Percentiles rank a stretch among this genome's conserved stretches.
Evolutionary conservation across 2,888 invertebrate species (phyloP).

Genomic region (Apotomis capreana): DNA sequence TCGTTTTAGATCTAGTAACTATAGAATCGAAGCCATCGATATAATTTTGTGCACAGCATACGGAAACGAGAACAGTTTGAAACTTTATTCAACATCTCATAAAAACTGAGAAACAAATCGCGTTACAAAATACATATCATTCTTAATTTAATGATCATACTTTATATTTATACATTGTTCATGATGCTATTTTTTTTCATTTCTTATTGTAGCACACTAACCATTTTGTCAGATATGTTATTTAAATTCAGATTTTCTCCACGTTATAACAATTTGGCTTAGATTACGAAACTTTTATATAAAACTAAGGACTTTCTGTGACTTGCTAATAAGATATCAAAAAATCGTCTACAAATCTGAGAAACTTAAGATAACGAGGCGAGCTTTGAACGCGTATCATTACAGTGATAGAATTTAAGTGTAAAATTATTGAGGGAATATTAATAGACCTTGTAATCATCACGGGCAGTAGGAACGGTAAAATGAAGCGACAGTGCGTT

Average conservation of each 20-base stretch:
- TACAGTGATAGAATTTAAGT: not conserved
- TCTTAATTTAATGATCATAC: constrained; percentile 79
- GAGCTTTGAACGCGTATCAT: constrained; percentile 25
- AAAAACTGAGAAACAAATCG: constrained; percentile 79
- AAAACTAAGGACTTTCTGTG: constrained; percentile 65
- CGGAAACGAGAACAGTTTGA: constrained; percentile 71
- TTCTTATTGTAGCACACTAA: constrained; percentile 83
- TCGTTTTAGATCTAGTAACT: constrained; percentile 67
- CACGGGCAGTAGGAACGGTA: not conserved
- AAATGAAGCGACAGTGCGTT: constrained; percentile 23
- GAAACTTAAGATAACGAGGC: constrained; percentile 43
- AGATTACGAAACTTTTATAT: constrained; percentile 68
- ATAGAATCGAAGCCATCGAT: constrained; percentile 71
- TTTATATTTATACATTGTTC: constrained; percentile 79
- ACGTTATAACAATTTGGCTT: constrained; percentile 81
- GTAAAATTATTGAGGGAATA: not conserved
- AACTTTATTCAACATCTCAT: constrained; percentile 75
- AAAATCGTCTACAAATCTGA: constrained; percentile 63
- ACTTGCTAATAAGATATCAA: constrained; percentile 59
- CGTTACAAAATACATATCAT: constrained; percentile 81
- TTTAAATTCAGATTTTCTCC: constrained; percentile 83
- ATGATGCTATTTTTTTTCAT: constrained; percentile 72
- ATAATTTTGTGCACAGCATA: constrained; percentile 79
- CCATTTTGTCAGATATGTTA: constrained; percentile 84
- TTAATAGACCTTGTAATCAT: not conserved